Conservation (phyloP, 2,888 invertebrate genomes). For the Pristionchus fissidentatus region DNA sequence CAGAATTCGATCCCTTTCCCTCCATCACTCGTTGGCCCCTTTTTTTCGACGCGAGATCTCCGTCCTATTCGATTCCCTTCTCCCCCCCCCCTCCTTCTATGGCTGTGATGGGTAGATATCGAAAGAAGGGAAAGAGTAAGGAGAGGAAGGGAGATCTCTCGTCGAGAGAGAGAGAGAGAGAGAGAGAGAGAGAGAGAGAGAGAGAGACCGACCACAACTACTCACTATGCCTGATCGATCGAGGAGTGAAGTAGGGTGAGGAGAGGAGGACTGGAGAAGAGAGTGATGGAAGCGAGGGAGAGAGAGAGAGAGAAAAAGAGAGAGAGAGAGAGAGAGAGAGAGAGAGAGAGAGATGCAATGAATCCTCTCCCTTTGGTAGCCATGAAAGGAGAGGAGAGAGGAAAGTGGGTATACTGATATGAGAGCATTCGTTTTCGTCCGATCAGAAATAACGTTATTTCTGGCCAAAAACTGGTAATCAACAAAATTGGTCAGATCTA, state of each 20-base stretch:
- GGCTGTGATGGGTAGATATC: constrained; percentile 7
- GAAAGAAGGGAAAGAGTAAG: neutral
- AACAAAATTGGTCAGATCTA: too few relatives aligned
- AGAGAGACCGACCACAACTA: constrained; percentile 6
- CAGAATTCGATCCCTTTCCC: neutral
- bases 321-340: constrained; percentile 35
- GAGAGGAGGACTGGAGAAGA: constrained; percentile 31
- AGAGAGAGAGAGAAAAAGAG: constrained; percentile 36
- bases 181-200: neutral
- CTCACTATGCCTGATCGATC: constrained; percentile 36
- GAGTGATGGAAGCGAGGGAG: neutral
- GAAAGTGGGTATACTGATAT: neutral
- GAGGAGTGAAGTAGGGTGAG: too few relatives aligned
- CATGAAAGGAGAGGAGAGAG: neutral
- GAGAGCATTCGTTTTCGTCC: too few relatives aligned
- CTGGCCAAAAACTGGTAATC: too few relatives aligned
- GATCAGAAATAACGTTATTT: too few relatives aligned
- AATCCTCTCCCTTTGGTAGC: too few relatives aligned
- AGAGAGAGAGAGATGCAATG: too few relatives aligned
- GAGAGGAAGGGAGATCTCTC: constrained; percentile 29
- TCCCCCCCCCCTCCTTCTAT: neutral
- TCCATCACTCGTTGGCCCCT: neutral
- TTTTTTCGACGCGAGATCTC: neutral
- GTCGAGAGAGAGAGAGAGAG: constrained; percentile 8
- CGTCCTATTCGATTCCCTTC: constrained; percentile 5